A percentile compares a stretch with the other conserved stretches of the same genome.
These are phyloP conservation scores for Grus americana DNA, from an alignment of 2,113 vertebrate genomes.

Conservation along the genomic window DNA sequence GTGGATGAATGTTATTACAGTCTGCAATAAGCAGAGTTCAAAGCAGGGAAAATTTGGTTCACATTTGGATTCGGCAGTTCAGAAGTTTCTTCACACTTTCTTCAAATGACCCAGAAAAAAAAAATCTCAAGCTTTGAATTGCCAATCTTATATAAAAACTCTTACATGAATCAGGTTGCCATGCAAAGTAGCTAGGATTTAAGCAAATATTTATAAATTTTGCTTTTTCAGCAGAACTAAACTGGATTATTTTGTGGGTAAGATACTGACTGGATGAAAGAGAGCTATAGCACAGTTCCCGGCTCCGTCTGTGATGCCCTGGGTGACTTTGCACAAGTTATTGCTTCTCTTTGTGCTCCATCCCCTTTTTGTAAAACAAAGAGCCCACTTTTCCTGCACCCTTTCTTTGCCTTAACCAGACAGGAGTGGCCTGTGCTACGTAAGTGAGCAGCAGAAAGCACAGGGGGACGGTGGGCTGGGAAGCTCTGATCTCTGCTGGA, in stretches of 20 bases:
- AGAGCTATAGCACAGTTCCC: background rate
- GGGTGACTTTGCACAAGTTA: background rate
- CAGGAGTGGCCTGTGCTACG: rapidly evolving
- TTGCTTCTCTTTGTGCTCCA: slow-evolving; percentile 21
- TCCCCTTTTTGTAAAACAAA: background rate
- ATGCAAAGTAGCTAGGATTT: slow-evolving; percentile 49
- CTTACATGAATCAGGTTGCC: background rate
- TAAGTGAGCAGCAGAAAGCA: background rate
- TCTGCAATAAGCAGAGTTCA: slow-evolving; percentile 58
- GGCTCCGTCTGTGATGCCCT: background rate
- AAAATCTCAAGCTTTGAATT: background rate
- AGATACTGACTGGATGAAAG: slow-evolving; percentile 37
- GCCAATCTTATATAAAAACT: background rate
- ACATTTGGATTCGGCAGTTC: slow-evolving; percentile 53
- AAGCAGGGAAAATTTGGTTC: slow-evolving; percentile 48
- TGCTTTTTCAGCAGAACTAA: slow-evolving; percentile 50
- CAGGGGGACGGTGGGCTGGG: rapidly evolving
- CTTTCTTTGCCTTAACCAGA: background rate
- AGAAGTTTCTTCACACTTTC: slow-evolving; percentile 59
- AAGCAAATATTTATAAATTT: slow-evolving; percentile 34
- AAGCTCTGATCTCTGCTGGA: background rate
- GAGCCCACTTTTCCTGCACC: background rate
- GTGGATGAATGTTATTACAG: slow-evolving; percentile 63
- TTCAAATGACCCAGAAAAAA: background rate
- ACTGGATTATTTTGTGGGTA: slow-evolving; percentile 20